Evolutionary conservation across 2,113 vertebrate species (phyloP).

Genomic region (Lampris incognitus): DNA sequence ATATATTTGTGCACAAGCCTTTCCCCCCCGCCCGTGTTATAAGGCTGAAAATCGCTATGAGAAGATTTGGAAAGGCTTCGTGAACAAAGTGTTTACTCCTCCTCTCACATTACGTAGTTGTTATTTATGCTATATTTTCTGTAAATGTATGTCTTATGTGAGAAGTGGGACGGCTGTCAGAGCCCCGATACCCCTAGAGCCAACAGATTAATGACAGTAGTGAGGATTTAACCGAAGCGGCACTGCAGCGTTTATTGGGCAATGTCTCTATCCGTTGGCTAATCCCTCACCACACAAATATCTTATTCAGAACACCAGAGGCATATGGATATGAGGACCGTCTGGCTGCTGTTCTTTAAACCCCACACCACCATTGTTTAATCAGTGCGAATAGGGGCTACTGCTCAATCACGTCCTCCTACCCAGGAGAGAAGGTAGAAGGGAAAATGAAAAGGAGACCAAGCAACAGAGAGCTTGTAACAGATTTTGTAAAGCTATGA

Average conservation of each 20-base stretch:
- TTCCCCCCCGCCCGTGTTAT: background rate
- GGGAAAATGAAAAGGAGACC: background rate
- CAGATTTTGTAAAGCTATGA: background rate
- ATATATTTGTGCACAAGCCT: conserved; percentile 16
- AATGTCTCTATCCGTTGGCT: conserved; percentile 1
- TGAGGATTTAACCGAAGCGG: background rate
- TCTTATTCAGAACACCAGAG: background rate
- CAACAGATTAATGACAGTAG: conserved; percentile 18
- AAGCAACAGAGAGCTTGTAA: background rate
- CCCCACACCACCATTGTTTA: background rate
- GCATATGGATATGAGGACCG: too few species aligned
- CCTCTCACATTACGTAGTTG: background rate
- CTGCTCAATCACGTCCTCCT: background rate
- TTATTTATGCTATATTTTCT: background rate
- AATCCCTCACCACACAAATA: conserved; percentile 3
- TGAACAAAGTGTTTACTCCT: background rate
- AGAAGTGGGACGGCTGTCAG: conserved; percentile 19
- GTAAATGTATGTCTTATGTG: background rate
- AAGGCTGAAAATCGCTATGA: background rate
- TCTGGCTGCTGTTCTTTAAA: background rate
- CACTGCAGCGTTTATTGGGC: background rate
- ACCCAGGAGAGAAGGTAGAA: background rate
- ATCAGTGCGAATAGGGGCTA: conserved; percentile 3
- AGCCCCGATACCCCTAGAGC: background rate
- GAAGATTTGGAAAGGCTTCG: background rate